Conservation (phyloP, 2,113 vertebrate species). For the Mohoua ochrocephala region DNA sequence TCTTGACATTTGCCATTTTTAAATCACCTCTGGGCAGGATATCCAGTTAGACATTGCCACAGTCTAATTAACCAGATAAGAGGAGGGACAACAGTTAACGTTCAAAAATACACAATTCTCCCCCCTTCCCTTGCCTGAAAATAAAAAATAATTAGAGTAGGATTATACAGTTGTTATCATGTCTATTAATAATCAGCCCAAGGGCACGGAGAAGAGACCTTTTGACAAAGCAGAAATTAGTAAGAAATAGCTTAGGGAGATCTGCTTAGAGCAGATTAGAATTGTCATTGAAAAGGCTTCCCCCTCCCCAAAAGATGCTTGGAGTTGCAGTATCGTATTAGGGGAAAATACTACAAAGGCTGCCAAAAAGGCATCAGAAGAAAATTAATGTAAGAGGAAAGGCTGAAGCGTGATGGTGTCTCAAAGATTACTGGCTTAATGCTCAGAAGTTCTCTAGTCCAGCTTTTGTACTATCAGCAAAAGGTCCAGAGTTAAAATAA, state of each 20-base stretch:
- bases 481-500: background rate
- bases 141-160: background rate
- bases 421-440: background rate
- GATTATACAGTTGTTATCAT: background rate
- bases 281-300: background rate
- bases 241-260: conserved; percentile 8
- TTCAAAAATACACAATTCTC: background rate
- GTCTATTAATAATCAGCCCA: conserved; percentile 31
- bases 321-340: background rate
- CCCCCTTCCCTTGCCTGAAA: background rate
- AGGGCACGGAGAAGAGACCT: background rate
- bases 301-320: background rate
- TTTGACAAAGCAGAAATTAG: conserved; percentile 21
- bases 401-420: background rate
- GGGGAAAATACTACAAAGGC: background rate
- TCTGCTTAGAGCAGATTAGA: conserved; percentile 6
- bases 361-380: conserved; percentile 19
- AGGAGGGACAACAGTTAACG: background rate
- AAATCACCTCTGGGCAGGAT: conserved; percentile 49
- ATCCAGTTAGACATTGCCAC: conserved; percentile 30
- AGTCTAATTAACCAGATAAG: conserved; percentile 52
- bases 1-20: conserved; percentile 40
- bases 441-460: background rate
- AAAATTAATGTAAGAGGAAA: background rate
- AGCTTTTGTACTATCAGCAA: background rate